Evolutionary conservation across 2,888 invertebrate genomes (phyloP), one percentile per base, ranked within the genome.

Genomic region (Meandrusa payeni): DNA sequence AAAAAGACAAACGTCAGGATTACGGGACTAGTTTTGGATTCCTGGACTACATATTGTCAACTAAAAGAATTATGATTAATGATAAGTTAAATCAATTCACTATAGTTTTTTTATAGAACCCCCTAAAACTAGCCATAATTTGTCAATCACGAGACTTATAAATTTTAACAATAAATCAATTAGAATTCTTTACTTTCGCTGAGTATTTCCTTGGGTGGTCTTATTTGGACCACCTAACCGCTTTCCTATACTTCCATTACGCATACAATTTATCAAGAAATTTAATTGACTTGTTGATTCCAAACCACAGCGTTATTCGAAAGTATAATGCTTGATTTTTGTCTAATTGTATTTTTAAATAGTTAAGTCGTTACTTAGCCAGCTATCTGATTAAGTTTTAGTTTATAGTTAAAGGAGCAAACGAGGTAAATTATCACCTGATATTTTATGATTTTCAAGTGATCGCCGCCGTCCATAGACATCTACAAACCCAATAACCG

Each of bases 111-210:
- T 19, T 15, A 40, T 43, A 49, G 33, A 48, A 52, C 46, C 45
- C 42, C 47, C 48, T 41, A 49, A 42, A 55, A 49, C 42, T 38
- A 47, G 37, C 51, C 57, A 43, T 29, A 39, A 33, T 46, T 52
- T 55, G 56, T 64, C 57, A 56, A 61, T 61, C 60, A 55, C 32
- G 38, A 52, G 51, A 59, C 61, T 69, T 66, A 74, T 76, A 75
- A 76, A 75, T 74, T 69, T 69, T 68, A 64, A 66, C 65, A 63
- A 55, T 54, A 61, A 64, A 72, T 71, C 72, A 76, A 78, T 77
- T 74, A 76, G 63, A n/a, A 63, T 7, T 10, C 13, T 11, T 27
- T 4, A 10, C 26, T 3, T 22, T 54, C 55, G 55, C 58, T 56
- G 55, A 52, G 42, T 31, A 28, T 27, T 41, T 19, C 57, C 43